Conservation (phyloP, 1,140 invertebrate genomes). For the honey bee (Apis mellifera) region Amel_HAv3.1 CM009938.2:5378001-5378500, state of each 20-base stretch:
- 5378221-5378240: slow-evolving; percentile 45
- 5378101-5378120: slow-evolving; percentile 45
- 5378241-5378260: slow-evolving; percentile 1
- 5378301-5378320: too few relatives aligned
- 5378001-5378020: not conserved
- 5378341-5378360: slow-evolving; percentile 43
- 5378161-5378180: slow-evolving; percentile 30
- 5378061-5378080: slow-evolving; percentile 9
- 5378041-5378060: slow-evolving; percentile 7
- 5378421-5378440: slow-evolving; percentile 15
- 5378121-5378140: slow-evolving; percentile 44
- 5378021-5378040: not conserved
- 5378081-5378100: slow-evolving; percentile 23
- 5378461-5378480: not conserved
- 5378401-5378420: not conserved
- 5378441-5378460: not conserved
- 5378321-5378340: slow-evolving; percentile 40
- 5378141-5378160: slow-evolving; percentile 46
- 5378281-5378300: not conserved
- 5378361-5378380: slow-evolving; percentile 55
- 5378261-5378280: not conserved
- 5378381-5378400: slow-evolving; percentile 36
- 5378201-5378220: slow-evolving; percentile 45
- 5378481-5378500: too few relatives aligned
- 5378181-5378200: slow-evolving; percentile 40